Evolutionary conservation across 2,888 invertebrate genomes (phyloP).

Genomic region (Xestia c-nigrum): DNA sequence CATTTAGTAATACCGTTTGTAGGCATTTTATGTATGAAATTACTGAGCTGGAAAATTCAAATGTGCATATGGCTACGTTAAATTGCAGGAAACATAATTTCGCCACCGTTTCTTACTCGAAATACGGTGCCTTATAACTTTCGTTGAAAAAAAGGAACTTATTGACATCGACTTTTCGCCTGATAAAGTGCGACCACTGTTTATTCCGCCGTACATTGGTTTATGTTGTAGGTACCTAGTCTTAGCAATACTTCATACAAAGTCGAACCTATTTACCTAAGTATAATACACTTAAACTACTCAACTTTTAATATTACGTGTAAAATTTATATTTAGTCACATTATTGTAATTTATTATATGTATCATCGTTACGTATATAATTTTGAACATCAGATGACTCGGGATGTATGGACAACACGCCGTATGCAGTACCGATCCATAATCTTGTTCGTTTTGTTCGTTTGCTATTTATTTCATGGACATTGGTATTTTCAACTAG

Average conservation of each 20-base stretch:
- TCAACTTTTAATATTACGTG: constrained; percentile 89
- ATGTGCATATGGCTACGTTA: constrained; percentile 69
- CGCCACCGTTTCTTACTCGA: constrained; percentile 62
- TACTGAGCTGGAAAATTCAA: constrained; percentile 71
- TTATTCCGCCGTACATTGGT: constrained; percentile 73
- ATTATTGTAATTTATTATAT: constrained; percentile 90
- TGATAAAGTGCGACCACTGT: constrained; percentile 74
- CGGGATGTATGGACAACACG: constrained; percentile 80
- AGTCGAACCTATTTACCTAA: constrained; percentile 87
- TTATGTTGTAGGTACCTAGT: constrained; percentile 76
- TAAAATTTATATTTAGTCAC: constrained; percentile 90
- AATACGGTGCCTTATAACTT: constrained; percentile 65
- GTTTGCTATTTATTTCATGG: constrained; percentile 83
- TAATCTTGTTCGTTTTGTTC: constrained; percentile 75
- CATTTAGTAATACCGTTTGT: constrained; percentile 63
- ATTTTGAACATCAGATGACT: constrained; percentile 90
- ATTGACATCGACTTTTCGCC: constrained; percentile 60
- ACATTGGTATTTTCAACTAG: constrained; percentile 84
- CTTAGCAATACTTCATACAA: constrained; percentile 88
- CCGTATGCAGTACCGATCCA: constrained; percentile 74
- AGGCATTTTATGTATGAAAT: constrained; percentile 67
- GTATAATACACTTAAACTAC: constrained; percentile 89
- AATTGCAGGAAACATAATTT: constrained; percentile 71
- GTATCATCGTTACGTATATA: constrained; percentile 91
- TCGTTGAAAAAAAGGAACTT: constrained; percentile 73